Evolutionary conservation across 2,113 vertebrate genomes (phyloP).

Genomic region (Pituophis catenifer): DNA sequence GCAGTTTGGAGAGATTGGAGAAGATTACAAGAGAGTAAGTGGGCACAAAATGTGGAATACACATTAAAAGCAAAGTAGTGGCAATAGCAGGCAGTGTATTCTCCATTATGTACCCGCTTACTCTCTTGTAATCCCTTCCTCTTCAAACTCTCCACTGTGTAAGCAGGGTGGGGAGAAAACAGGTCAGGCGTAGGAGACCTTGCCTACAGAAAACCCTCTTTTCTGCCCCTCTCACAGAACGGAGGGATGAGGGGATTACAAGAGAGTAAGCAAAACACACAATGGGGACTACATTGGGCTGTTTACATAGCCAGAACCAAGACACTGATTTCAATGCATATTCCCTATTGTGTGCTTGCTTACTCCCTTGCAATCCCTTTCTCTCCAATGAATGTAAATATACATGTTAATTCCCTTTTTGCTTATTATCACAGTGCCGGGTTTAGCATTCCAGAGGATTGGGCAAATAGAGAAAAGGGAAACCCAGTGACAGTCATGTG

Average conservation of each 20-base stretch:
- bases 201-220: not conserved
- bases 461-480: not conserved
- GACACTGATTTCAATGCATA: not conserved
- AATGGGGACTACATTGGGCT: not conserved
- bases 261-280: not conserved
- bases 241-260: not conserved
- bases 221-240: not conserved
- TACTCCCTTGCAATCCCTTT: not conserved
- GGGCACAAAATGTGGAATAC: not conserved
- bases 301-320: not conserved
- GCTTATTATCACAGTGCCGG: not conserved
- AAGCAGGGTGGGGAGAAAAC: not conserved
- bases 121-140: not conserved
- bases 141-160: not conserved
- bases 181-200: not conserved
- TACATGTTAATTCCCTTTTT: not conserved
- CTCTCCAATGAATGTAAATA: not conserved
- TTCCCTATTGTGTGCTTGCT: not conserved
- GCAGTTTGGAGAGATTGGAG: not conserved
- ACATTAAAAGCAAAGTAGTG: not conserved
- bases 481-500: not conserved
- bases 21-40: not conserved
- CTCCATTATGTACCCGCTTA: not conserved
- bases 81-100: not conserved
- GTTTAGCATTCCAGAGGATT: not conserved